Conservation (phyloP, 2,888 invertebrate species). For the Trichogramma dendrolimi region DNA sequence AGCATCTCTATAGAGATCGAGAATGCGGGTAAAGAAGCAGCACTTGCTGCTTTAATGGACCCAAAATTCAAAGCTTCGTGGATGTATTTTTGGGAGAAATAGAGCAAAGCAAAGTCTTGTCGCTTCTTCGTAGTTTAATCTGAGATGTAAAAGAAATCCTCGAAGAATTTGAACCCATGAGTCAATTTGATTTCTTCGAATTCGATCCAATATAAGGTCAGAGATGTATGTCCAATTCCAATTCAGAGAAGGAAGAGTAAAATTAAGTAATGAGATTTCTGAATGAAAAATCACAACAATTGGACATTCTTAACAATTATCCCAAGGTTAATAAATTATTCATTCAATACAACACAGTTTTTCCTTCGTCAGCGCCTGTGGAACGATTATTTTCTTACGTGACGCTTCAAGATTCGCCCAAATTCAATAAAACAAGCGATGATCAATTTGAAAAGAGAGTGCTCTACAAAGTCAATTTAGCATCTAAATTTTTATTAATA, state of each 20-base stretch:
- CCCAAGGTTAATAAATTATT: background rate
- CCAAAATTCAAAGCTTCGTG: background rate
- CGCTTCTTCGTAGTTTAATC: too few relatives aligned
- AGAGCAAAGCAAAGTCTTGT: background rate
- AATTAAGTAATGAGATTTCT: too few relatives aligned
- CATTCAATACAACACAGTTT: background rate
- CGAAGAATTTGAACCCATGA: too few relatives aligned
- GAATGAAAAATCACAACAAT: too few relatives aligned
- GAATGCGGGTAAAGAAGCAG: background rate
- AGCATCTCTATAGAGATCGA: too few relatives aligned
- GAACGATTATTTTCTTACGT: background rate
- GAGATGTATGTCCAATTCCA: too few relatives aligned
- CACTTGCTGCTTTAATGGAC: background rate
- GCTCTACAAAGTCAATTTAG: too few relatives aligned
- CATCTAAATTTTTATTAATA: too few relatives aligned
- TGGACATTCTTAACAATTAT: background rate
- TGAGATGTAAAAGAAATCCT: too few relatives aligned
- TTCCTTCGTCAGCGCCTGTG: background rate
- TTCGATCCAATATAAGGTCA: too few relatives aligned
- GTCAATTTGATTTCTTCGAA: too few relatives aligned
- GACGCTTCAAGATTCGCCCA: background rate
- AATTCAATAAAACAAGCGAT: background rate
- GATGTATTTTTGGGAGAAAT: background rate
- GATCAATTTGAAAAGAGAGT: background rate
- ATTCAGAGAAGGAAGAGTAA: too few relatives aligned